Evolutionary conservation across 30 jellyfish, hydroid and myxozoan genomes (phyloP), one percentile per base, ranked within the genome.

Genomic region (Sanderia malayensis): DNA sequence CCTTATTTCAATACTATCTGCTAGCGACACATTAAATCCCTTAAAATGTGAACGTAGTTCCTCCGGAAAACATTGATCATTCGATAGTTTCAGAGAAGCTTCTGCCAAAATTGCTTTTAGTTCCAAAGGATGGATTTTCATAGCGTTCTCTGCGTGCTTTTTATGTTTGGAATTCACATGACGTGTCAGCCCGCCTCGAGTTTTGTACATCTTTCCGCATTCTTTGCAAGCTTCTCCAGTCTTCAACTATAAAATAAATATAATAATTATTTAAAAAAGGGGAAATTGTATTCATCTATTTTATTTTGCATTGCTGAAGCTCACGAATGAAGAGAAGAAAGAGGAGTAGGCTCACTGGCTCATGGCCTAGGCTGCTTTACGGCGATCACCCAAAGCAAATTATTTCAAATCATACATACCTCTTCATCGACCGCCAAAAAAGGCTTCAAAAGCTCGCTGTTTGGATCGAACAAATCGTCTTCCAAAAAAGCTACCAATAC

Each of bases 91-190:
- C n/a, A n/a, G n/a, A n/a, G n/a, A n/a, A n/a, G n/a, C n/a, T n/a
- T n/a, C n/a, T n/a, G n/a, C n/a, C n/a, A n/a, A n/a, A n/a, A n/a
- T n/a, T n/a, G n/a, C n/a, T n/a, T n/a, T n/a, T n/a, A n/a, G n/a
- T n/a, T n/a, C n/a, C n/a, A n/a, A n/a, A n/a, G n/a, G n/a, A n/a
- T n/a, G n/a, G 53, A 23, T 41, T 41, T 41, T 41, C 55, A 8
- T 41, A 41, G 55, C 55, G 55, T 41, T 41, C 55, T 41, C 55
- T 41, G 55, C 15, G 55, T 41, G 55, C 55, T 41, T 41, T 41
- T 41, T 41, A 41, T 41, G 55, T 41, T 41, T 41, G 55, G 55
- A 41, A 41, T 41, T 41, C 55, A 41, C 15, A 41, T n/a, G 55
- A 41, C 55, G 55, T 41, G 55, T 41, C 55, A 41, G 55, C 15